Percentiles rank a stretch among this genome's conserved stretches.
Evolutionary conservation across 1,140 invertebrate genomes (phyloP).

Genomic region (Drosophila insularis): DNA sequence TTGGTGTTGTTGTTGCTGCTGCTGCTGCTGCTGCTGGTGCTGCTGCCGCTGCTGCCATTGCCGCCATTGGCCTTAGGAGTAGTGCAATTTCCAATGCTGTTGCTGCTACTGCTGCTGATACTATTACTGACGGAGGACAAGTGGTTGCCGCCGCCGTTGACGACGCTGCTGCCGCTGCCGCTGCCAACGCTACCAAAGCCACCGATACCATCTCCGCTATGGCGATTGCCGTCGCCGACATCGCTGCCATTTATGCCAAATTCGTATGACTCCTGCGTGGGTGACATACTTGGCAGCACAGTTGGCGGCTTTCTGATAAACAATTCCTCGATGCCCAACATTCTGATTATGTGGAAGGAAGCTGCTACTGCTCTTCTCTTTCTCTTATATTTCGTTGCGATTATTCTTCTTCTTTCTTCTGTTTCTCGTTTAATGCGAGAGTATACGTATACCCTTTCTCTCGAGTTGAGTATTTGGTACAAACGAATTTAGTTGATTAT

Average conservation of each 20-base stretch:
- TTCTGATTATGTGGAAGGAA: constrained; percentile 15
- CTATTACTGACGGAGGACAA: neutral
- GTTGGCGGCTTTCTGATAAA: constrained; percentile 50
- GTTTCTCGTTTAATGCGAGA: neutral
- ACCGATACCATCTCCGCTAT: neutral
- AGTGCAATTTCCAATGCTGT: constrained; percentile 13
- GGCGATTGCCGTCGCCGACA: constrained; percentile 24
- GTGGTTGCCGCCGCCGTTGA: neutral
- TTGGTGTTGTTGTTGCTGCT: no score
- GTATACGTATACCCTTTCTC: neutral
- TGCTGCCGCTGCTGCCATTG: no score
- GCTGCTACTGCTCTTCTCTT: neutral
- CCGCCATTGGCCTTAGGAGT: constrained; percentile 19
- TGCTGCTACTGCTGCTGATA: constrained; percentile 28
- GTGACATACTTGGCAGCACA: constrained; percentile 46
- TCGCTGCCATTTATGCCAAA: constrained; percentile 49
- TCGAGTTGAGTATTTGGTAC: constrained; percentile 1
- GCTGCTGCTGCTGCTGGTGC: no score
- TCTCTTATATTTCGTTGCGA: no score
- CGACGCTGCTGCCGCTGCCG: neutral
- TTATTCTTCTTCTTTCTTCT: neutral
- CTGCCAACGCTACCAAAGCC: constrained; percentile 14
- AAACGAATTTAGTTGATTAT: constrained; percentile 34
- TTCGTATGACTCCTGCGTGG: constrained; percentile 58
- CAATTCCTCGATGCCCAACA: constrained; percentile 63